Evolutionary conservation across 2,888 invertebrate genomes (phyloP), one percentile per base, ranked within the genome.

Genomic region (Hydrotaea cyrtoneurina): DNA sequence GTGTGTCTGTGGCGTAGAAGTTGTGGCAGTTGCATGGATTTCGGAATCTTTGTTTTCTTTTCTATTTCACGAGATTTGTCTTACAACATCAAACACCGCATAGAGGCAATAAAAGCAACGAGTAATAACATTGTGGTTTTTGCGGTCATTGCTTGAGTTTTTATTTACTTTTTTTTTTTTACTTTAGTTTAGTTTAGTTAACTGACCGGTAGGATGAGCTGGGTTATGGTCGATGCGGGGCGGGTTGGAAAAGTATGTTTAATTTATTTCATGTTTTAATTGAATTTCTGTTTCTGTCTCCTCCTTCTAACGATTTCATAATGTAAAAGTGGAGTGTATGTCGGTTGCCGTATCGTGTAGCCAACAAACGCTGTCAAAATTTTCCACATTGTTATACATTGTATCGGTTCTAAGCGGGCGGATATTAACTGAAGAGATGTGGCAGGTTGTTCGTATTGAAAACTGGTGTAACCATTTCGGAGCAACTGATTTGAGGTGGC

Each of bases 221-320:
- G 7, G 1, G 13, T 7, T n/a, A 19, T 66, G 15, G 43, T 43
- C 19, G 19, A 17, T 10, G 19, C 10, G n/a, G 36, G 23, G 2
- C 19, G 15, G 64, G n/a, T 46, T 15, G 23, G 4, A 23, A 69
- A 10, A 43, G 17, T 23, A 17, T 46, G 15, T 74, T 74, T 46
- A 74, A 74, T 74, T 74, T 59, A 43, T 74, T 59, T 31, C 46
- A 39, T 2, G 23, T 46, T 59, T 46, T 59, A 59, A 62, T 74
- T 74, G 59, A 74, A 59, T 74, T 59, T 74, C 59, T 59, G 11
- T 23, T n/a, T 73, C 46, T 26, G 1, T n/a, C 62, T 43, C 19
- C 66, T 39, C 39, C 69, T 43, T 46, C 17, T 69, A 46, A 69
- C 31, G 69, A 23, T 69, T 69, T 69, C 69, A 15, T 69, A 69